Percentiles rank a stretch among this genome's conserved stretches.
Conservation (phyloP, 92 coral and sea anemone genomes). For the Metridium senile region DNA sequence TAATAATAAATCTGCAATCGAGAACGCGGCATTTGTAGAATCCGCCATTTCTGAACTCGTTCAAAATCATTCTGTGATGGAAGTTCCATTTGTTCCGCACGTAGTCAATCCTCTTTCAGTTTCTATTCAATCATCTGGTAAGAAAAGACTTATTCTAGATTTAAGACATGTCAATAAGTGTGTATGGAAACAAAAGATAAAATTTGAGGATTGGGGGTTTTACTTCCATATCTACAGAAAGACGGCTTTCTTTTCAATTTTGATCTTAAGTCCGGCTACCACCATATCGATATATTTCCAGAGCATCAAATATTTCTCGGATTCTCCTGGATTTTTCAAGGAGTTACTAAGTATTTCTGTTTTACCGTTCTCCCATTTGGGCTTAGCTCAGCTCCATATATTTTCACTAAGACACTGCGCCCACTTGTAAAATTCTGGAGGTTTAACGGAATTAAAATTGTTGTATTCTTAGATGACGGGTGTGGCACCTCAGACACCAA, state of each 20-base stretch:
- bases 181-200: neutral
- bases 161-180: conserved; percentile 17
- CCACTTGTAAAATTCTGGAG: conserved; percentile 49
- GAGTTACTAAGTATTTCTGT: conserved; percentile 36
- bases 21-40: conserved; percentile 22
- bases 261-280: conserved; percentile 49
- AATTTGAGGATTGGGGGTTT: conserved; percentile 2
- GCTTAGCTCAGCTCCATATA: conserved; percentile 54
- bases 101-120: too few species aligned
- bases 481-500: conserved; percentile 39
- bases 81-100: too few species aligned
- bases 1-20: conserved; percentile 23
- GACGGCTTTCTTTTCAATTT: conserved; percentile 27
- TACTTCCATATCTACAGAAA: neutral
- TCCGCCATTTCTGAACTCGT: conserved; percentile 25
- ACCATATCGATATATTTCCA: conserved; percentile 58
- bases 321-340: conserved; percentile 46
- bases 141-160: conserved; percentile 43
- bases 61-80: conserved; percentile 17
- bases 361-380: too few species aligned
- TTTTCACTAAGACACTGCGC: conserved; percentile 54
- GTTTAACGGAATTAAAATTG: conserved; percentile 30
- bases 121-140: too few species aligned
- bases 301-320: conserved; percentile 51
- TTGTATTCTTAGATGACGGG: conserved; percentile 45